Conservation (phyloP, 2,888 invertebrate species). For the Thymelicus sylvestris region DNA sequence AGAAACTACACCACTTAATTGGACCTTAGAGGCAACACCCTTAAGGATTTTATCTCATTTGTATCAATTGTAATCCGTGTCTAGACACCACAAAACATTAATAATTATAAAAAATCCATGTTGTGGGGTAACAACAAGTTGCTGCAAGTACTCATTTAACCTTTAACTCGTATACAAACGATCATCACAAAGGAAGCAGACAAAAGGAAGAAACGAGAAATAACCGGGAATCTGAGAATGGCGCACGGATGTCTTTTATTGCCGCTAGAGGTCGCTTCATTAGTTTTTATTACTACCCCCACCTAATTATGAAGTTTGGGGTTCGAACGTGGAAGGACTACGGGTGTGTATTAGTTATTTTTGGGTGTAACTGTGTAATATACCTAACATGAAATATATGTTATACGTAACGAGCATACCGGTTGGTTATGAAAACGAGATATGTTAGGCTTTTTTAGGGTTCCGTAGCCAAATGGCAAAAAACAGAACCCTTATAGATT, state of each 20-base stretch:
- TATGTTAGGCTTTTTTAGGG: too few relatives aligned
- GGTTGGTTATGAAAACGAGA: too few relatives aligned
- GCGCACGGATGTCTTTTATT: conserved; percentile 63
- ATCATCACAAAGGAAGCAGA: conserved; percentile 23
- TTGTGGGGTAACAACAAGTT: not conserved
- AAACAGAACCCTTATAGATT: too few relatives aligned
- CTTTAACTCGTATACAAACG: conserved; percentile 21
- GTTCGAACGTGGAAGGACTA: conserved; percentile 29
- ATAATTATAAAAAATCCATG: not conserved
- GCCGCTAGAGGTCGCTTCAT: conserved; percentile 60
- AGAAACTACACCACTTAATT: too few relatives aligned
- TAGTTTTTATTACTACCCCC: conserved; percentile 65
- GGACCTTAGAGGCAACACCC: too few relatives aligned
- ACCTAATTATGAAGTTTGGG: conserved; percentile 62
- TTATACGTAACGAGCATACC: too few relatives aligned
- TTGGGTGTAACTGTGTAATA: not conserved
- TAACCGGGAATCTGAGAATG: conserved; percentile 54
- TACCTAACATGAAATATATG: not conserved
- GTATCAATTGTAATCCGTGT: too few relatives aligned
- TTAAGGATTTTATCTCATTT: too few relatives aligned
- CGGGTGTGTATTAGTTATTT: conserved; percentile 6
- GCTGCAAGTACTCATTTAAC: not conserved
- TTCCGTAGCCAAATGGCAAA: too few relatives aligned
- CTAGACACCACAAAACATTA: not conserved
- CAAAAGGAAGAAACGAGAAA: conserved; percentile 36